These are phyloP conservation scores for Schizopygopsis pylzovi DNA, from an alignment of 2,797 vertebrate genomes.

Conservation along the genomic window DNA sequence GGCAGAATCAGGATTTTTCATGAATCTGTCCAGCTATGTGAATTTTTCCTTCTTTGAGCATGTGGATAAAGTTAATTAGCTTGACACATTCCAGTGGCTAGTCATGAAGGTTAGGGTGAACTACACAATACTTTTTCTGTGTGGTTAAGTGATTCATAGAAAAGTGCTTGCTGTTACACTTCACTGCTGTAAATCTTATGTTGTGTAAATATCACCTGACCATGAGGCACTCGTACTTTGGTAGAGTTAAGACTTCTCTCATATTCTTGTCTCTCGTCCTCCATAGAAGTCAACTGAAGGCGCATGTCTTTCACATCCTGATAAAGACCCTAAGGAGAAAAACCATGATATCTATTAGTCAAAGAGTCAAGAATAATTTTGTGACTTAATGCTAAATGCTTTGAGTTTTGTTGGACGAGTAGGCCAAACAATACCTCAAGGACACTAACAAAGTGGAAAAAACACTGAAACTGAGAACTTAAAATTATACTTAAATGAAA, in stretches of 20 bases:
- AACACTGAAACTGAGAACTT: not conserved
- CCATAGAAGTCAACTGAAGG: conserved; percentile 86
- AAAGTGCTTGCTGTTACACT: not conserved
- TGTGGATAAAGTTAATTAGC: not conserved
- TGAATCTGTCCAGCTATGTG: not conserved
- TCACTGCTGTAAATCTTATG: conserved; percentile 23
- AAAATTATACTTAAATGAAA: conserved; percentile 1
- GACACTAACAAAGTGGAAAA: not conserved
- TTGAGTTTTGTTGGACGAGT: not conserved
- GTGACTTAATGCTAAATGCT: not conserved
- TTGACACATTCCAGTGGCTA: not conserved
- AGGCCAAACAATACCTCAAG: not conserved
- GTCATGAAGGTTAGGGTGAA: not conserved
- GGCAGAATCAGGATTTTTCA: no score
- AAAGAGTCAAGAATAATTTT: conserved; percentile 29
- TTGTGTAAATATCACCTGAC: conserved; percentile 32
- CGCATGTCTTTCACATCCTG: conserved; percentile 89
- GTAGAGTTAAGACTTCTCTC: conserved; percentile 89
- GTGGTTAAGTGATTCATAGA: conserved; percentile 3
- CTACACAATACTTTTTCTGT: not conserved
- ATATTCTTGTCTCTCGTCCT: conserved; percentile 87
- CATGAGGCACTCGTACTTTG: conserved; percentile 80
- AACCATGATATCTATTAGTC: conserved; percentile 52
- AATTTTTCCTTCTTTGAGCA: not conserved
- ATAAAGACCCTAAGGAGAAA: conserved; percentile 82